Evolutionary conservation across 92 coral and sea anemone species (phyloP).

Genomic region (Porites divaricata): DNA sequence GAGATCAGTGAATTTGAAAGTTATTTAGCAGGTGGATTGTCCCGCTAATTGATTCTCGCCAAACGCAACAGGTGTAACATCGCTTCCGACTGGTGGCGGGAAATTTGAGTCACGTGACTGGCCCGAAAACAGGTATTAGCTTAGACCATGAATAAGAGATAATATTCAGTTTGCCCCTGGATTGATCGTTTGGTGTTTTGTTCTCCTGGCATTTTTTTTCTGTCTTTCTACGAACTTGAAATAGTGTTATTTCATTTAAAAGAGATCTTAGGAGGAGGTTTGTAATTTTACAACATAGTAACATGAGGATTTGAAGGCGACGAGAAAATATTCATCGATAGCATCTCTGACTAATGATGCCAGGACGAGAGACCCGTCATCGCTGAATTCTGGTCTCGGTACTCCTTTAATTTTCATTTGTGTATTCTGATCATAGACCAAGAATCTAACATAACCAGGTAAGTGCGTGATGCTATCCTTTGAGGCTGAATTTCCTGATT

Average conservation of each 20-base stretch:
- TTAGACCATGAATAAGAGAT: slow-evolving; percentile 67
- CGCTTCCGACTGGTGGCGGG: slow-evolving; percentile 37
- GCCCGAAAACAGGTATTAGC: slow-evolving; percentile 32
- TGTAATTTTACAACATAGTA: not conserved
- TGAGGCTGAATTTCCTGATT: not conserved
- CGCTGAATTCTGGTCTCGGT: slow-evolving; percentile 14
- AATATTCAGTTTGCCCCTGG: slow-evolving; percentile 35
- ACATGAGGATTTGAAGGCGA: slow-evolving; percentile 39
- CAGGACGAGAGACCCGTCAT: slow-evolving; percentile 17
- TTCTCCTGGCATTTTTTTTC: slow-evolving; percentile 20
- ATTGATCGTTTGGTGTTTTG: slow-evolving; percentile 40
- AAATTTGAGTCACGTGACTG: slow-evolving; percentile 39
- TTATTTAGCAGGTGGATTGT: slow-evolving; percentile 31
- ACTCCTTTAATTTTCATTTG: slow-evolving; percentile 18
- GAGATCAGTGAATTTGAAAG: slow-evolving; percentile 42
- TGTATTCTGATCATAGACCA: slow-evolving; percentile 22
- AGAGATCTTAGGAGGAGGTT: not conserved
- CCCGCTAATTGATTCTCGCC: slow-evolving; percentile 38
- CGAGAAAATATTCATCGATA: not conserved
- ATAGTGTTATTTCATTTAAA: not conserved
- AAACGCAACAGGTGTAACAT: slow-evolving; percentile 47
- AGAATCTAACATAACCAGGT: slow-evolving; percentile 28
- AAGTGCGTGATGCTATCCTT: not conserved
- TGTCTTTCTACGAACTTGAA: slow-evolving; percentile 4
- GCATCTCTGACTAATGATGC: slow-evolving; percentile 20